Base-by-base conservation (phyloP, 2,888 invertebrate genomes). In the Monochamus alternatus region DNA sequence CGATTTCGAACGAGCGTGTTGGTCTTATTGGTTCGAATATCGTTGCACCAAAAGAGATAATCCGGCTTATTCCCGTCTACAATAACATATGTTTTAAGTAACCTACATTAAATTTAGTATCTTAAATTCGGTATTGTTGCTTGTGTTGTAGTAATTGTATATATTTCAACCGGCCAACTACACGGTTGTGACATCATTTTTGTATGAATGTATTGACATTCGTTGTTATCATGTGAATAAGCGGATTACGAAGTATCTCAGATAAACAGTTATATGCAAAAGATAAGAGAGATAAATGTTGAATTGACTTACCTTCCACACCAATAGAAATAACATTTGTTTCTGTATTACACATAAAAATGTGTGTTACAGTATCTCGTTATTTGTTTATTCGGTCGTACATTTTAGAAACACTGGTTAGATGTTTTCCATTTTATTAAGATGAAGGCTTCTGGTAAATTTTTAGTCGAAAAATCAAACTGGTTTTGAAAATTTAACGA, bases 181-280 rank as follows among this genome's bases (percentile, higher is more conserved):
- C n/a, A n/a, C 67, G 60, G 73, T 10, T 22, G 14, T 73, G 68
- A 74, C 68, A 58, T 68, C 67, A 62, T 74, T 9, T n/a, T 8
- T 58, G 63, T 64, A 44, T 64, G 51, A 55, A 31, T 52, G 22
- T 69, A 55, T 58, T 74, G 43, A 63, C 30, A 31, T n/a, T 38
- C 8, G 47, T 47, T 32, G 47, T 71, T 71, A 71, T 71, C 71
- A 71, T 32, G 51, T 63, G 71, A 71, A 71, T 71, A 22, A 60
- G 55, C 0, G 38, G 71, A 71, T 71, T 71, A 63, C 62, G 62
- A 70, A 62, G 62, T 47, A 63, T 71, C 52, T 38, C 38, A 71
- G 71, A 63, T 71, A 71, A 71, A 69, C 30, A 60, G 62, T 38
- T 22, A 52, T 63, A 14, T 71, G 71, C 71, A 63, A 10, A 51